phyloP scores from a whole-genome alignment of 2,113 vertebrate genomes.

The Malurus melanocephalus region DNA sequence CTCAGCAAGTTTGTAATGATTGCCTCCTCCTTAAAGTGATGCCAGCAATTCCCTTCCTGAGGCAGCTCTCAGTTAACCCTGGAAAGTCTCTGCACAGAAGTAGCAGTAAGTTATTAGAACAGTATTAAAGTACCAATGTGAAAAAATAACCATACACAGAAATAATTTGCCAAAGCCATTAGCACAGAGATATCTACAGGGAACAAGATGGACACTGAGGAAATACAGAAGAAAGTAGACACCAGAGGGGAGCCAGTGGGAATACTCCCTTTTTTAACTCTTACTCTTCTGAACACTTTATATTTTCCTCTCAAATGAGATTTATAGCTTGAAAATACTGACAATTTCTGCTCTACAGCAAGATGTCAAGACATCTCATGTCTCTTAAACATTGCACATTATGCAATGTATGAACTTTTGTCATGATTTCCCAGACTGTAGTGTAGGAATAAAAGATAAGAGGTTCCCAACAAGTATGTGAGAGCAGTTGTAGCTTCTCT shows the following conservation, averaged over 20 bases:
- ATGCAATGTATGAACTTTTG: neutral
- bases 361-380: neutral
- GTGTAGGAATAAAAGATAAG: neutral
- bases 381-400: neutral
- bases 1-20: neutral
- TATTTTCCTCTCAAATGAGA: neutral
- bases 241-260: neutral
- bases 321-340: neutral
- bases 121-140: neutral
- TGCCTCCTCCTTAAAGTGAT: neutral
- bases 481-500: neutral
- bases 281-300: neutral
- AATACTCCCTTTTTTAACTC: neutral
- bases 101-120: neutral
- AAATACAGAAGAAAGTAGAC: neutral
- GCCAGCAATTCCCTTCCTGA: neutral
- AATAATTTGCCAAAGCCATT: neutral
- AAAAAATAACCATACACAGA: neutral
- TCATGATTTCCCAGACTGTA: neutral
- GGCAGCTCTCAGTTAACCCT: neutral
- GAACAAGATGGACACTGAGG: neutral
- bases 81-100: neutral
- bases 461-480: neutral
- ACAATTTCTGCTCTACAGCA: neutral
- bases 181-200: neutral